Evolutionary conservation across 2,797 vertebrate genomes (phyloP), one percentile per base, ranked within the genome.

Genomic region (Peromyscus eremicus): DNA sequence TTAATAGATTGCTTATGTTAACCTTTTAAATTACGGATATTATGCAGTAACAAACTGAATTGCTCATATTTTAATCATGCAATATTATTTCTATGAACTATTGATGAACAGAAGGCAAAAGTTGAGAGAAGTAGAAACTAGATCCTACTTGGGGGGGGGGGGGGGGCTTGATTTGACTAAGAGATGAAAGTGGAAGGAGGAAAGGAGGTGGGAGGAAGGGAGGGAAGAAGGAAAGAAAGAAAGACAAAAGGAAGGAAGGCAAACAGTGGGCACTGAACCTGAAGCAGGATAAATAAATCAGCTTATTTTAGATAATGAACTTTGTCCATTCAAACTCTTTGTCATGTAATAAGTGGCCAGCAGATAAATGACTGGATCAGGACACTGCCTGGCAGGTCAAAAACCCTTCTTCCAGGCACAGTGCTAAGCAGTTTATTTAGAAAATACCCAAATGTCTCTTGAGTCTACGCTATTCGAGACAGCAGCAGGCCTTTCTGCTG

Each of bases 391-490:
- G 43, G 43, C 29, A 77, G 55, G 75, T 8, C 75, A 64, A 81
- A 96, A 83, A 40, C 77, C 49, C 29, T 73, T 89, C 49, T 23
- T 89, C 64, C 32, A 90, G 60, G 32, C 46, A 55, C 17, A 37
- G 10, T 27, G 34, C 62, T 90, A 70, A 62, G 27, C 73, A 76
- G 79, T 77, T 96, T 77, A 81, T 86, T 96, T 81, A 66, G 77
- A 95, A 96, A 96, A 94, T 76, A 89, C 16, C 64, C 55, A 70
- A 25, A 37, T 55, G 34, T 89, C 75, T 91, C 64, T 84, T 90
- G 76, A 32, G 62, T 84, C 90, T 70, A 32, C 32, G 43, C 76
- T 76, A 89, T 64, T 57, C 64, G 25, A 71, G 80, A 85, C 12
- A 85, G 29, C 12, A 66, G 27, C 49, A 79, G 43, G 55, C 55